Evolutionary conservation across 1,140 invertebrate species (phyloP).

Genomic region (Charaxes varanes): DNA sequence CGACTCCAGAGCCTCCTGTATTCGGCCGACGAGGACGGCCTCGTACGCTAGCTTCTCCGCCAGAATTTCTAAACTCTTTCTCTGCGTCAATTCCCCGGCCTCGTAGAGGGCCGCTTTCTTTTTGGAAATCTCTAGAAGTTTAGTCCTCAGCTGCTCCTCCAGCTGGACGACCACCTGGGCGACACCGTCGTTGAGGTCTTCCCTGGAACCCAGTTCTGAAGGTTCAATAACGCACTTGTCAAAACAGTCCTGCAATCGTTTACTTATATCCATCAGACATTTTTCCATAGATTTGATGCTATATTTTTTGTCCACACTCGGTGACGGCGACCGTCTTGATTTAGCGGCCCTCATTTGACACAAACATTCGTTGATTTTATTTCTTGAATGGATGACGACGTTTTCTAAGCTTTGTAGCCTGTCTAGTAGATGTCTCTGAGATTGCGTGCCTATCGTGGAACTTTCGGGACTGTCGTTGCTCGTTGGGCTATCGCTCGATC

Average conservation of each 20-base stretch:
- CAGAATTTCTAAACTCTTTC: constrained; percentile 79
- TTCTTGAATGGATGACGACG: constrained; percentile 74
- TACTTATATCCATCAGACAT: constrained; percentile 75
- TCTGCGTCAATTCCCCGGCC: constrained; percentile 78
- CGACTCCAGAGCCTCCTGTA: constrained; percentile 75
- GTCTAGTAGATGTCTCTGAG: constrained; percentile 73
- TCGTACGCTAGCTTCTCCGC: constrained; percentile 86
- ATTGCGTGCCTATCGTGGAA: constrained; percentile 49
- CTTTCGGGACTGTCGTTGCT: constrained; percentile 48
- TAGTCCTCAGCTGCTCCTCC: constrained; percentile 78
- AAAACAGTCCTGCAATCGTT: constrained; percentile 74
- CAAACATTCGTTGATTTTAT: constrained; percentile 70
- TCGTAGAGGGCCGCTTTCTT: constrained; percentile 77
- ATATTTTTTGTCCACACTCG: constrained; percentile 75
- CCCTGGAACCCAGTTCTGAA: constrained; percentile 45
- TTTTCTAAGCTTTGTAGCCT: constrained; percentile 75
- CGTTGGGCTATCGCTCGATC: constrained; percentile 46
- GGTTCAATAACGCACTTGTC: constrained; percentile 72
- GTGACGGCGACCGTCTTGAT: constrained; percentile 75
- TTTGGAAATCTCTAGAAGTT: constrained; percentile 79
- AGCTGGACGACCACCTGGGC: constrained; percentile 77
- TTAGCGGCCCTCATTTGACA: constrained; percentile 75
- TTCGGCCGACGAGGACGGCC: constrained; percentile 78
- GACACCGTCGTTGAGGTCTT: constrained; percentile 75
- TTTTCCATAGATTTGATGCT: constrained; percentile 76